A percentile compares a stretch with the other conserved stretches of the same genome.
Conservation (phyloP, 2,797 vertebrate genomes). For the Chelonia mydas region DNA sequence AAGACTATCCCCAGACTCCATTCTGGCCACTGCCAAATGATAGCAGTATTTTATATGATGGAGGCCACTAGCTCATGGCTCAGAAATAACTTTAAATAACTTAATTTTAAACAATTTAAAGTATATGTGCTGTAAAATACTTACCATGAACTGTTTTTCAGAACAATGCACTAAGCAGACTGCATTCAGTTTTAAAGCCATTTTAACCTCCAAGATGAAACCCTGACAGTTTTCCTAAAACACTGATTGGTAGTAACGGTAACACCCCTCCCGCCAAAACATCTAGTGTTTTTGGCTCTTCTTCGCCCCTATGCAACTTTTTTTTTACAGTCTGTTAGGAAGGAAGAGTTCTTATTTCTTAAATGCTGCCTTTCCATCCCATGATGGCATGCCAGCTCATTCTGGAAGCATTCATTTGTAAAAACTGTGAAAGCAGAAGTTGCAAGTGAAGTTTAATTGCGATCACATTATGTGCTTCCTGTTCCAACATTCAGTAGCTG, state of each 20-base stretch:
- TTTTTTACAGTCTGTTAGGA: constrained; percentile 3
- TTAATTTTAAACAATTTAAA: background rate
- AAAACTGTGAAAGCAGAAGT: background rate
- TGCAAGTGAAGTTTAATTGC: constrained; percentile 38
- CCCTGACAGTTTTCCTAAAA: background rate
- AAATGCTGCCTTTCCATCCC: background rate
- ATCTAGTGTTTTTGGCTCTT: background rate
- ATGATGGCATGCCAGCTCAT: constrained; percentile 46
- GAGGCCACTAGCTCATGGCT: constrained; percentile 8
- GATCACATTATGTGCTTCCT: constrained; percentile 32
- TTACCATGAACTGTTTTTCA: background rate
- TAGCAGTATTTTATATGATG: background rate
- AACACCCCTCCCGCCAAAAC: background rate
- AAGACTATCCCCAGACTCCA: constrained; percentile 13
- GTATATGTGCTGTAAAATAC: background rate
- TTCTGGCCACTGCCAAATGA: background rate
- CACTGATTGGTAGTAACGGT: background rate
- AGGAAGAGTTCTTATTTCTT: background rate
- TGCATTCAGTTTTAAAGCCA: background rate
- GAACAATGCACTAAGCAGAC: background rate
- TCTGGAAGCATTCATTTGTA: constrained; percentile 1
- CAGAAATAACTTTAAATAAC: background rate
- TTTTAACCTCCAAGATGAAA: rapidly evolving
- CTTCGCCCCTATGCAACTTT: background rate
- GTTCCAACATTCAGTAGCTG: background rate